Conservation (phyloP, 2,888 invertebrate species). For the Drosophila lacicola region DNA sequence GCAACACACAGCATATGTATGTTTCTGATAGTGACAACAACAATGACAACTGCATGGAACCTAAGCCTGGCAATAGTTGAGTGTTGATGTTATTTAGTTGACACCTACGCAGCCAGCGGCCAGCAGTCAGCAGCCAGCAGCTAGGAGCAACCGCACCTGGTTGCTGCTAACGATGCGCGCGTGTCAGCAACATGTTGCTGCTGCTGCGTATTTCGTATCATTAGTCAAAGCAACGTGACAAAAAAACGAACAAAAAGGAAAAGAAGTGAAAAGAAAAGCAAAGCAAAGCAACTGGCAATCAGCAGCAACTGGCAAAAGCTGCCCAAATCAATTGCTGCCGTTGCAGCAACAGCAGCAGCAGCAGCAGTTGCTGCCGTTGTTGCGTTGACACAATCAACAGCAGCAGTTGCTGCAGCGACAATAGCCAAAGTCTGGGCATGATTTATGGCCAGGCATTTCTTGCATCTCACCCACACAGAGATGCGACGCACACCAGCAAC, state of each 20-base stretch:
- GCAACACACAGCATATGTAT: conserved; percentile 28
- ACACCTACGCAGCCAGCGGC: conserved; percentile 53
- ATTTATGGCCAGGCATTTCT: conserved; percentile 72
- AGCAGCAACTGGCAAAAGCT: conserved; percentile 65
- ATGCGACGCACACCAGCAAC: conserved; percentile 43
- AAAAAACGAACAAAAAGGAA: conserved; percentile 19
- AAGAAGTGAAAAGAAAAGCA: conserved; percentile 32
- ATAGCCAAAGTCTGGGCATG: conserved; percentile 69
- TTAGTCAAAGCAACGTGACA: conserved; percentile 71
- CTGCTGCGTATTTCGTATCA: conserved; percentile 71
- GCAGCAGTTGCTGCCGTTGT: conserved; percentile 8
- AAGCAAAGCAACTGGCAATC: conserved; percentile 67
- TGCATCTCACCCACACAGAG: conserved; percentile 56
- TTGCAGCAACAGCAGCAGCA: conserved; percentile 33
- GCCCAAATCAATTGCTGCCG: conserved; percentile 82
- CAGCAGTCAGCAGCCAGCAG: conserved; percentile 10
- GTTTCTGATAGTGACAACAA: conserved; percentile 37
- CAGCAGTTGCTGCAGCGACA: conserved; percentile 31
- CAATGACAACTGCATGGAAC: conserved; percentile 33
- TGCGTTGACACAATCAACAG: conserved; percentile 18
- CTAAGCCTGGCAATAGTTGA: conserved; percentile 34
- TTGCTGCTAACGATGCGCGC: conserved; percentile 77
- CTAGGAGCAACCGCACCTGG: conserved; percentile 42
- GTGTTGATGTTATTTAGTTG: conserved; percentile 45
- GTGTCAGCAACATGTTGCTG: conserved; percentile 67